phyloP scores from a whole-genome alignment of 2,113 vertebrate genomes.

The Trogon melanurus region DNA sequence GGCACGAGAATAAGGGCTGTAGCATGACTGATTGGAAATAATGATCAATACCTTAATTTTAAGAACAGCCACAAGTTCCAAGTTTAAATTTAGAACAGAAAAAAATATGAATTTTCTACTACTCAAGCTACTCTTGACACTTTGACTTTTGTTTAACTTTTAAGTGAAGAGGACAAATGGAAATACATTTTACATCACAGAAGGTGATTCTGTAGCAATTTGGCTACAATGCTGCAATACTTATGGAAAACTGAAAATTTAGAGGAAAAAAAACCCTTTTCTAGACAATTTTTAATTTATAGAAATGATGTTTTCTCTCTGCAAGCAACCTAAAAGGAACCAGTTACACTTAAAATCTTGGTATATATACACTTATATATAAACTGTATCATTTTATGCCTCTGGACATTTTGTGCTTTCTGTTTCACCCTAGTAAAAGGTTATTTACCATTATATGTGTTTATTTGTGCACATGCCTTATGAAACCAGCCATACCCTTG shows the following conservation, averaged over 20 bases:
- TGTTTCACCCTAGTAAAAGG: background rate
- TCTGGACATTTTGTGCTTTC: background rate
- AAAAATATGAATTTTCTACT: background rate
- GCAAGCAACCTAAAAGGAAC: background rate
- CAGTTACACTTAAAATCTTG: background rate
- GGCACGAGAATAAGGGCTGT: slow-evolving; percentile 56
- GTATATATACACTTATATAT: background rate
- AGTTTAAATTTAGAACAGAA: slow-evolving; percentile 15
- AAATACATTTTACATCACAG: background rate
- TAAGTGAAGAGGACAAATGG: background rate
- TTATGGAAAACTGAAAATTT: background rate
- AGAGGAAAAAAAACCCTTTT: background rate
- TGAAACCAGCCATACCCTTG: slow-evolving; percentile 3
- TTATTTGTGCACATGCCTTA: background rate
- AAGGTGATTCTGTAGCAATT: background rate
- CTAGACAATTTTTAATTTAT: background rate
- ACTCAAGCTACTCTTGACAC: background rate
- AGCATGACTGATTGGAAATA: slow-evolving; percentile 52
- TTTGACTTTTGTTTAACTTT: slow-evolving; percentile 15
- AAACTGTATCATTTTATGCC: background rate
- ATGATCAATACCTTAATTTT: slow-evolving; percentile 53
- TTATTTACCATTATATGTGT: background rate
- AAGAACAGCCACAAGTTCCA: background rate
- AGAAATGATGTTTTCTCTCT: background rate
- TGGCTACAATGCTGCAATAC: background rate